Evolutionary conservation across 2,888 invertebrate genomes (phyloP).

Genomic region (Cremastinae sp.): DNA sequence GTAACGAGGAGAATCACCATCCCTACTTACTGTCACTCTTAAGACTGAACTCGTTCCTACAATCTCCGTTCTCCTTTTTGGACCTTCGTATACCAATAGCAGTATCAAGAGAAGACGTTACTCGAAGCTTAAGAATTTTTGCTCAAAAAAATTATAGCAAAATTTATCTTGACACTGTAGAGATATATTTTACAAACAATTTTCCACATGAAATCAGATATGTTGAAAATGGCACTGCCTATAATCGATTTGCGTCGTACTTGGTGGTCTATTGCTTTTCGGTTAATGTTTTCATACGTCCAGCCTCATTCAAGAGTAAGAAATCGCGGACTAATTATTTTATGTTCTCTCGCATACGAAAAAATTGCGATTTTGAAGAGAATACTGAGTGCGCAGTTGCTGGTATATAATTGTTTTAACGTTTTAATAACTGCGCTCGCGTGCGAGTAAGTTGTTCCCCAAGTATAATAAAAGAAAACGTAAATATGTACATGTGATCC

Average conservation of each 20-base stretch:
- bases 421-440: slow-evolving; percentile 77
- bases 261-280: slow-evolving; percentile 64
- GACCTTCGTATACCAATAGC: no score
- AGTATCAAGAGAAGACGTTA: no score
- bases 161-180: no score
- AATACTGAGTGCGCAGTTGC: slow-evolving; percentile 65
- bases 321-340: slow-evolving; percentile 71
- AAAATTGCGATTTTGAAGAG: slow-evolving; percentile 20
- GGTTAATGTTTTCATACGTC: slow-evolving; percentile 31
- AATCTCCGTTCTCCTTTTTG: no score
- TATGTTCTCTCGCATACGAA: slow-evolving; percentile 47
- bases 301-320: slow-evolving; percentile 56
- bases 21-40: no score
- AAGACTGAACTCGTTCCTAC: no score
- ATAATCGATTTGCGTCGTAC: slow-evolving; percentile 55
- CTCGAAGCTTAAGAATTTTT: no score
- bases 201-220: background rate
- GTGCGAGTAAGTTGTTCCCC: slow-evolving; percentile 65
- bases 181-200: background rate
- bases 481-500: slow-evolving; percentile 31
- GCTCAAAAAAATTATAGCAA: no score
- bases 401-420: slow-evolving; percentile 76
- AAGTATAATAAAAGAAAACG: slow-evolving; percentile 61
- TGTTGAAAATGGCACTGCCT: background rate
- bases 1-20: no score